These are phyloP conservation scores for Discoglossus pictus DNA, from an alignment of 2,797 vertebrate genomes.

Conservation along the genomic window DNA sequence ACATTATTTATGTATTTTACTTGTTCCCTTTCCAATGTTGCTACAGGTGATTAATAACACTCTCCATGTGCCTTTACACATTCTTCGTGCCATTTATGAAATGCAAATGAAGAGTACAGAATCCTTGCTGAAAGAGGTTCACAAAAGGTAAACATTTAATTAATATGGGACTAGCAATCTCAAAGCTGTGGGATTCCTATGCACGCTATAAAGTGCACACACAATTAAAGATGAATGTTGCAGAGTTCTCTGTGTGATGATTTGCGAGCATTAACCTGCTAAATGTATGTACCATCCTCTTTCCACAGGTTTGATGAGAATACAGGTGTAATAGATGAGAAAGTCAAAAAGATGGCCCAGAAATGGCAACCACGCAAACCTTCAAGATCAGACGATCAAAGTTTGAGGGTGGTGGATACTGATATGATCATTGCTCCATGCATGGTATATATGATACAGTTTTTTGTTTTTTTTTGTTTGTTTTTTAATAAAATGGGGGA, in stretches of 20 bases:
- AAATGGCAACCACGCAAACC: conserved; percentile 89
- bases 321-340: conserved; percentile 90
- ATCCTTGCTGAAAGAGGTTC: conserved; percentile 93
- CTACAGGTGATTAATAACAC: conserved; percentile 92
- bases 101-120: conserved; percentile 94
- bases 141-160: conserved; percentile 80
- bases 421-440: conserved; percentile 93
- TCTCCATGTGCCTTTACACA: conserved; percentile 91
- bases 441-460: conserved; percentile 69
- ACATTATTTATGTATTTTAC: too few relatives aligned
- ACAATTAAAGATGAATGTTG: too few relatives aligned
- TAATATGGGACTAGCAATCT: not conserved
- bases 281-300: not conserved
- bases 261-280: too few relatives aligned
- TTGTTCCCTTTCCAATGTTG: too few relatives aligned
- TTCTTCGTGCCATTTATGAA: conserved; percentile 94
- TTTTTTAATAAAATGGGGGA: too few relatives aligned
- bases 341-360: conserved; percentile 88
- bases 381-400: conserved; percentile 82
- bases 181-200: not conserved
- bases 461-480: not conserved
- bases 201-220: too few relatives aligned
- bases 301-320: conserved; percentile 87
- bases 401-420: conserved; percentile 89
- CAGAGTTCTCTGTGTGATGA: too few relatives aligned